A percentile compares a stretch with the other conserved stretches of the same genome.
These are phyloP conservation scores for Penaeus monodon DNA, from an alignment of 2,888 invertebrate genomes.

Conservation along the genomic window DNA sequence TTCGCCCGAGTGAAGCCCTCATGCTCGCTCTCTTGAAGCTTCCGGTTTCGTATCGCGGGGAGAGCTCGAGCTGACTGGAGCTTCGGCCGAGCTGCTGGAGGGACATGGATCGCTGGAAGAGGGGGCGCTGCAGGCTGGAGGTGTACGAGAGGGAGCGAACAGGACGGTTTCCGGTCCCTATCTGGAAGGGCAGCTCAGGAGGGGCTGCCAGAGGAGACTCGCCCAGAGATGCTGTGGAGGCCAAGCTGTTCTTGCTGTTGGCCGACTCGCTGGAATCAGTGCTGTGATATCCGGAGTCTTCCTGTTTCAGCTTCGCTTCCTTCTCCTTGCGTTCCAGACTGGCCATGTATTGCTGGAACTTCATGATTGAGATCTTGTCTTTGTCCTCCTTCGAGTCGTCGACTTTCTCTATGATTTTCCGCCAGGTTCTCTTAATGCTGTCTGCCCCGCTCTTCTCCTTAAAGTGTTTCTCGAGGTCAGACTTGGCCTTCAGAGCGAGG, in stretches of 20 bases:
- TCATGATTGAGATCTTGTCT: conserved; percentile 39
- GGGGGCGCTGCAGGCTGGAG: neutral
- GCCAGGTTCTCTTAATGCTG: conserved; percentile 68
- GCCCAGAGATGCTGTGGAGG: neutral
- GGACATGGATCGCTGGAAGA: conserved; percentile 29
- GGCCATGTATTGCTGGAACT: conserved; percentile 45
- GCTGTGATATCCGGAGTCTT: conserved; percentile 88
- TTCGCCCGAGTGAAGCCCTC: conserved; percentile 27
- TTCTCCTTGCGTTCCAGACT: conserved; percentile 45
- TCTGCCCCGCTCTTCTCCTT: conserved; percentile 66
- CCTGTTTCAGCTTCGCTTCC: conserved; percentile 71
- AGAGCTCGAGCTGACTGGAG: neutral
- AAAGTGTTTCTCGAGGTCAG: conserved; percentile 66
- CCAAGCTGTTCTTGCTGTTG: conserved; percentile 68
- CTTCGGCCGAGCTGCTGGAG: conserved; percentile 9
- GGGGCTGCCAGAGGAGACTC: neutral
- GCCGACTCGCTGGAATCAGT: conserved; percentile 79
- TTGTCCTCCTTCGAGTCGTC: conserved; percentile 69
- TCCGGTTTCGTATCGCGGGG: neutral
- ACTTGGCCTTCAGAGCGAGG: conserved; percentile 55
- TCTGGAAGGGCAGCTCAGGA: neutral
- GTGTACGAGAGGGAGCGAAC: neutral
- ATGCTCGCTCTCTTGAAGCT: conserved; percentile 36
- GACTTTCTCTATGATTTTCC: conserved; percentile 68
- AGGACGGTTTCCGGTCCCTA: neutral